A percentile compares a stretch with the other conserved stretches of the same genome.
Evolutionary conservation across 1,140 invertebrate genomes (phyloP).

Genomic region (Oscheius sp.): DNA sequence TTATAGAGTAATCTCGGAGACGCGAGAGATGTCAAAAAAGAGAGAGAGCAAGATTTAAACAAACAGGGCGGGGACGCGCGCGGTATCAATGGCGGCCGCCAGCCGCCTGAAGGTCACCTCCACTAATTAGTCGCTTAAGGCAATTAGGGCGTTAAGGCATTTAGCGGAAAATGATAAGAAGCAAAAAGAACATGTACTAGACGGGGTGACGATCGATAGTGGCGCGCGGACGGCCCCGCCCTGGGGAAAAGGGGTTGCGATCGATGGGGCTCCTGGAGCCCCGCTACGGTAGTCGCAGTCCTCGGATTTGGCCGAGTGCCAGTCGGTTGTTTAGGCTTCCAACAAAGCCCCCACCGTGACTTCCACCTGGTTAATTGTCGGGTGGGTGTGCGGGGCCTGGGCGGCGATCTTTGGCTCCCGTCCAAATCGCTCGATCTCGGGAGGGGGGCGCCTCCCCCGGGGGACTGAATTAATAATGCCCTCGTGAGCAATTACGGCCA

Average conservation of each 20-base stretch:
- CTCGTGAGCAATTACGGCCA: too few species aligned
- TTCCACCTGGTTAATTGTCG: too few species aligned
- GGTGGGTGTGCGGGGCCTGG: too few species aligned
- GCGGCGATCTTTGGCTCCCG: too few species aligned
- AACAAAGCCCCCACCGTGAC: too few species aligned
- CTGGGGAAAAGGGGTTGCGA: background rate
- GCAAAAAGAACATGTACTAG: background rate
- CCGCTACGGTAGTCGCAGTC: background rate
- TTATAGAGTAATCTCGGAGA: too few species aligned
- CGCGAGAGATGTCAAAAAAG: too few species aligned
- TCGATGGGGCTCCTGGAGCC: background rate
- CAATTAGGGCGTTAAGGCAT: background rate
- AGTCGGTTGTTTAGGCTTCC: too few species aligned
- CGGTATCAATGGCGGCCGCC: background rate
- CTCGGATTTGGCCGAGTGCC: too few species aligned
- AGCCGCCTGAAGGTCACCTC: background rate
- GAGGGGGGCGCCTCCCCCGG: too few species aligned
- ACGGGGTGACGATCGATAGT: background rate
- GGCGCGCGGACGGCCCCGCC: background rate
- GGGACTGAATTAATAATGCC: too few species aligned
- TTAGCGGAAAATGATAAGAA: background rate
- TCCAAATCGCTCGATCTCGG: too few species aligned
- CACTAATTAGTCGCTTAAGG: background rate
- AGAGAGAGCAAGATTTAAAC: background rate
- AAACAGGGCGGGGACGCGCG: background rate